Evolutionary conservation across 1,140 invertebrate species (phyloP).

Genomic region (Meloidogyne chitwoodi): DNA sequence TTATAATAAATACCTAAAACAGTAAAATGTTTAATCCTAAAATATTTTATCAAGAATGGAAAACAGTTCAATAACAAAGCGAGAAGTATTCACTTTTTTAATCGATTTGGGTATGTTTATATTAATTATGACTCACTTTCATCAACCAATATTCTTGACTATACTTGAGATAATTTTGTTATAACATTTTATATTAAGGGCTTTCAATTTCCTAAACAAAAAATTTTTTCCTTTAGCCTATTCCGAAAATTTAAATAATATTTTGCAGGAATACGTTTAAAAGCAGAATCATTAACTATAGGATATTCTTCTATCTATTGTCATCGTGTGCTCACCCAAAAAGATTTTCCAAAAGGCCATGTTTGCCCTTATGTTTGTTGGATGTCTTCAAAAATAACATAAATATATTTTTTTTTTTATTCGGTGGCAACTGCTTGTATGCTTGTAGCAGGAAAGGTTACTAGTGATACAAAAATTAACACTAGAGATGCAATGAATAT

Average conservation of each 20-base stretch:
- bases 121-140: neutral
- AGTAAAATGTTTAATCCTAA: neutral
- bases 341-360: conserved; percentile 25
- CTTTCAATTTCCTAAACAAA: neutral
- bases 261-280: conserved; percentile 33
- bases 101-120: neutral
- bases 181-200: too few relatives aligned
- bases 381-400: neutral
- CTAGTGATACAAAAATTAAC: conserved; percentile 25
- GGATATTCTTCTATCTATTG: conserved; percentile 36
- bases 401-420: conserved; percentile 11
- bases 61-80: neutral
- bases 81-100: neutral
- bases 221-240: too few relatives aligned
- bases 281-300: conserved; percentile 23
- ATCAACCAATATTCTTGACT: too few relatives aligned
- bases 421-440: conserved; percentile 31
- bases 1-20: neutral
- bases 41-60: neutral
- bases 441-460: conserved; percentile 31
- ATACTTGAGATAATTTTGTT: too few relatives aligned
- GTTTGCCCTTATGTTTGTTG: conserved; percentile 26
- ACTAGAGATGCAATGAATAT: conserved; percentile 34
- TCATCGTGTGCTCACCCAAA: conserved; percentile 25
- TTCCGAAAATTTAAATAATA: neutral